These are phyloP conservation scores for Limnephilus lunatus DNA, from an alignment of 2,888 invertebrate genomes.

Conservation along the genomic window DNA sequence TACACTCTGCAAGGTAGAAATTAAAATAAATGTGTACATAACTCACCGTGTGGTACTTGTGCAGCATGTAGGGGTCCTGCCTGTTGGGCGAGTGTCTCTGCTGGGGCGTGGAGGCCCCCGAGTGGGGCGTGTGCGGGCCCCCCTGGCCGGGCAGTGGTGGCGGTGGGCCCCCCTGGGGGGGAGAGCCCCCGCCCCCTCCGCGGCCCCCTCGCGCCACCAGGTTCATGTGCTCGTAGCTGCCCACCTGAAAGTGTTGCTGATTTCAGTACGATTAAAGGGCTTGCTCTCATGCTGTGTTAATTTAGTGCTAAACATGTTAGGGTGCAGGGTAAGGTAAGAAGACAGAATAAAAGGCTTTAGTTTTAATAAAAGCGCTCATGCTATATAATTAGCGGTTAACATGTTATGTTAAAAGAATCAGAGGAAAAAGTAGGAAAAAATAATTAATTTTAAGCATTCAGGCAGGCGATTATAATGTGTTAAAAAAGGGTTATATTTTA, in stretches of 20 bases:
- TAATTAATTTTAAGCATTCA: background rate
- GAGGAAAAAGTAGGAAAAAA: background rate
- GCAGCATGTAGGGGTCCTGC: slow-evolving; percentile 82
- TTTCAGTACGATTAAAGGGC: slow-evolving; percentile 6
- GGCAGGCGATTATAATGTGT: background rate
- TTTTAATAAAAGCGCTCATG: background rate
- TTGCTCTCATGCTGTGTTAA: slow-evolving; percentile 2
- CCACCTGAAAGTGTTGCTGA: slow-evolving; percentile 78
- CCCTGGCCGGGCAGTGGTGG: slow-evolving; percentile 91
- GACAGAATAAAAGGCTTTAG: background rate
- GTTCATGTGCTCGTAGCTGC: slow-evolving; percentile 96
- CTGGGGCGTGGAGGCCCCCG: slow-evolving; percentile 92
- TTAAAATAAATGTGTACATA: background rate
- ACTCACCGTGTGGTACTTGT: slow-evolving; percentile 98
- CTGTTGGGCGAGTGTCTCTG: slow-evolving; percentile 88
- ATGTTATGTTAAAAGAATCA: background rate
- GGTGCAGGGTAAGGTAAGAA: background rate
- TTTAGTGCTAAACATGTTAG: background rate
- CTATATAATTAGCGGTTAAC: background rate
- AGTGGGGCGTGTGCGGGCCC: slow-evolving; percentile 78
- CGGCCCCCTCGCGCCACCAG: slow-evolving; percentile 85
- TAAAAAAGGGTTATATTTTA: background rate
- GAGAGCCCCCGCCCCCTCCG: slow-evolving; percentile 73
- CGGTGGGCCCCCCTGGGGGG: slow-evolving; percentile 70
- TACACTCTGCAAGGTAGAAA: background rate